Conservation (phyloP, 2,797 vertebrate species). For the Acrossocheilus fasciatus region DNA sequence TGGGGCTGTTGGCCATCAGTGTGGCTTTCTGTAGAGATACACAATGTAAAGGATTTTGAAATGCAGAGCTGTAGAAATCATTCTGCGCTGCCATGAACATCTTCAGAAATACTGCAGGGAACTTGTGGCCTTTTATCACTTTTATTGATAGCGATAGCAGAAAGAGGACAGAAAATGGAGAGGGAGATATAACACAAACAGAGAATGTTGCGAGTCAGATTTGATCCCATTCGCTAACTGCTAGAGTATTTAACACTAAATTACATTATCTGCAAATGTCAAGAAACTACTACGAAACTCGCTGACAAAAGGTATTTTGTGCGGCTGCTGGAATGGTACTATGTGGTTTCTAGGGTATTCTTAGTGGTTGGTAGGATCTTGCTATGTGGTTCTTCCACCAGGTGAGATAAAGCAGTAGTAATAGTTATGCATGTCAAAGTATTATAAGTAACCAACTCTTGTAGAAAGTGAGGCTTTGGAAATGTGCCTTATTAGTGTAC, state of each 20-base stretch:
- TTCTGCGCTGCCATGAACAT: not conserved
- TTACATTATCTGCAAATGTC: not conserved
- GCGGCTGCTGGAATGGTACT: not conserved
- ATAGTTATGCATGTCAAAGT: not conserved
- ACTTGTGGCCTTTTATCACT: not conserved
- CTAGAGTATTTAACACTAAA: not conserved
- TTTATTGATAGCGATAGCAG: not conserved
- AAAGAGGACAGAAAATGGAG: slow-evolving; percentile 57
- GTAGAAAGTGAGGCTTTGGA: not conserved
- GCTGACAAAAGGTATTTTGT: not conserved
- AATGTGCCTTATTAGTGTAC: not conserved
- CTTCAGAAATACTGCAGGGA: not conserved
- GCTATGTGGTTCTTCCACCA: not conserved
- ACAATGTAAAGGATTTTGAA: not conserved
- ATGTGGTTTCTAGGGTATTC: slow-evolving; percentile 11
- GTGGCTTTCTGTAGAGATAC: slow-evolving; percentile 80
- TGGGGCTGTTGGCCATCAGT: slow-evolving; percentile 86
- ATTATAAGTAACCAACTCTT: not conserved
- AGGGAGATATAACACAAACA: not conserved
- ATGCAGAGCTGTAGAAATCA: not conserved
- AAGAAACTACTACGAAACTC: not conserved
- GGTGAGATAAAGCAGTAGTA: not conserved
- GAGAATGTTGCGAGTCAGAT: not conserved
- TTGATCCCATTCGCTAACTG: not conserved
- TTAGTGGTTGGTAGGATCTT: not conserved